Evolutionary conservation across 2,797 vertebrate species (phyloP).

Genomic region (Merluccius polli): DNA sequence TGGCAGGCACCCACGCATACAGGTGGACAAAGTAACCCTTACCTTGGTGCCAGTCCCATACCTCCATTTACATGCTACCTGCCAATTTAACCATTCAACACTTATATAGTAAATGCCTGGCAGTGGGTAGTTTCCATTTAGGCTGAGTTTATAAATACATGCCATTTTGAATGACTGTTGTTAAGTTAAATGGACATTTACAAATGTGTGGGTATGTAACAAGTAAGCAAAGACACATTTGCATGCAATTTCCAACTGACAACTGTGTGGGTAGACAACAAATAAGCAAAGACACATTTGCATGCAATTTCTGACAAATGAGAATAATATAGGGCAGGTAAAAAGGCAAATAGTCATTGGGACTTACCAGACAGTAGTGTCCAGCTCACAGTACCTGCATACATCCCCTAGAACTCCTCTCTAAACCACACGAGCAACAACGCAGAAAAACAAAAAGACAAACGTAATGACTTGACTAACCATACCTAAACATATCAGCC

Average conservation of each 20-base stretch:
- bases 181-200: not conserved
- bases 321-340: not conserved
- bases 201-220: not conserved
- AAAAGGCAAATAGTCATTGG: not conserved
- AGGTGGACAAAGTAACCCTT: not conserved
- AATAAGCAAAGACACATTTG: not conserved
- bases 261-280: not conserved
- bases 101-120: not conserved
- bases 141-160: not conserved
- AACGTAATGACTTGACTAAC: not conserved
- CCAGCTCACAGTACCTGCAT: not conserved
- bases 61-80: not conserved
- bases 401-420: not conserved
- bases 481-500: not conserved
- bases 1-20: not conserved
- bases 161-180: not conserved
- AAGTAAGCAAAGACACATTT: not conserved
- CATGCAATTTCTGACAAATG: not conserved
- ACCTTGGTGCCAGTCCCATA: not conserved
- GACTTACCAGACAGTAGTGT: conserved; percentile 3
- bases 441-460: not conserved
- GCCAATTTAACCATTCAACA: conserved; percentile 1
- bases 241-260: not conserved
- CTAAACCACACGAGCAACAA: not conserved
- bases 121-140: not conserved